Conservation (phyloP, 2,797 vertebrate genomes). For the Potorous gilbertii region DNA sequence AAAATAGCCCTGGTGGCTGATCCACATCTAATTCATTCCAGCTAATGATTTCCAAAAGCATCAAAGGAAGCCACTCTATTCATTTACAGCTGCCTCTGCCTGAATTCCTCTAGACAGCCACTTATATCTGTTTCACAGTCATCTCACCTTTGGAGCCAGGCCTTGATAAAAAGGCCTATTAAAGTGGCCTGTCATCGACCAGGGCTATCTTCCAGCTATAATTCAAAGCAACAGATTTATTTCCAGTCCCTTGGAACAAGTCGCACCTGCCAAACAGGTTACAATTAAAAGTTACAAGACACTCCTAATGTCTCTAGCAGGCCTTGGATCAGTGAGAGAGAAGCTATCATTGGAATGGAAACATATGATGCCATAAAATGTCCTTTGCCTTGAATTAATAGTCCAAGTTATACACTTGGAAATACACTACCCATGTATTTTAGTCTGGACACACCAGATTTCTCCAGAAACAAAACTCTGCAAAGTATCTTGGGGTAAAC, state of each 20-base stretch:
- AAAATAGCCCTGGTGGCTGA: slow-evolving; percentile 60
- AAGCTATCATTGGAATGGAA: slow-evolving; percentile 23
- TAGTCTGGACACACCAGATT: background rate
- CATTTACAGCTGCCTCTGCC: slow-evolving; percentile 73
- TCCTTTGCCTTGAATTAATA: slow-evolving; percentile 19
- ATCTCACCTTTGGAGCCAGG: slow-evolving; percentile 60
- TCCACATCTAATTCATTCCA: slow-evolving; percentile 64
- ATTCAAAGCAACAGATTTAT: slow-evolving; percentile 69
- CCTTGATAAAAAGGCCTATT: slow-evolving; percentile 64
- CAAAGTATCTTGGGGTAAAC: background rate
- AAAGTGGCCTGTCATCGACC: slow-evolving; percentile 65
- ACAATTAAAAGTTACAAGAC: slow-evolving; percentile 55
- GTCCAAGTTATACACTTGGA: background rate
- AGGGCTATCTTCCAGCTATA: slow-evolving; percentile 55
- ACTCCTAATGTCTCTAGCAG: slow-evolving; percentile 39
- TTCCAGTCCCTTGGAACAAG: slow-evolving; percentile 65
- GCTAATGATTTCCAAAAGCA: slow-evolving; percentile 65
- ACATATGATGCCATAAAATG: background rate
- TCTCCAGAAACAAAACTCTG: background rate
- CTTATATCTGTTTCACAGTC: slow-evolving; percentile 61
- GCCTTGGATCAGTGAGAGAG: slow-evolving; percentile 19
- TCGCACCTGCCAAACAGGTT: slow-evolving; percentile 54
- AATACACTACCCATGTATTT: slow-evolving; percentile 30
- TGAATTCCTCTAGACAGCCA: slow-evolving; percentile 63
- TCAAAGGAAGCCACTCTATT: slow-evolving; percentile 48